Base-by-base conservation (phyloP, 2,797 vertebrate species). In the Spondyliosoma cantharus region DNA sequence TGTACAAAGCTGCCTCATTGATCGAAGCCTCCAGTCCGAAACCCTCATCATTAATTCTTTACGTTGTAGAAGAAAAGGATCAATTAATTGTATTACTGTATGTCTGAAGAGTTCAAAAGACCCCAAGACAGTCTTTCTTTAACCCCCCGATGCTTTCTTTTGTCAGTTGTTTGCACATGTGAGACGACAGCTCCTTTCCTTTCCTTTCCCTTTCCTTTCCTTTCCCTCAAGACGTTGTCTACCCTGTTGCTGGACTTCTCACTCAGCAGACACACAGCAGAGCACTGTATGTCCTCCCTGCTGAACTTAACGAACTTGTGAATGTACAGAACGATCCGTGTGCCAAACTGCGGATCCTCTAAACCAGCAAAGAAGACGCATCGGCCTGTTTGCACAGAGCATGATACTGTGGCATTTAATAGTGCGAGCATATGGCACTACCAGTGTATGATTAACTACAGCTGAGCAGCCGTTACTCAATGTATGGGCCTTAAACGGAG, bases 271-370 rank as follows among this genome's bases (percentile, higher is more conserved):
- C 32, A 43, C 52, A 32, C 17, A 60, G 37, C 16, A 7, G 20
- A 76, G 29, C 32, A 8, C 61, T 74, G 20, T 48, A 13, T 69
- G 42, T 25, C 70, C 57, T 79, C 46, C 76, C 50, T 24, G 48
- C 58, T 66, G 59, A 69, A 54, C 75, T 9, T 58, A 42, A 83
- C 29, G 70, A 56, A 76, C 25, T 11, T 82, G 32, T 85, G 86
- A 88, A 90, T 91, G 86, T 90, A 81, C 53, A 76, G 32, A 86
- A 48, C 25, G 53, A 56, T 78, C 57, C 14, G 63, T 66, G 50
- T 37, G 74, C 61, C 64, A 50, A 83, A 76, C 56, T 50, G 59
- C 56, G 78, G 74, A 78, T 42, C 71, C 37, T 65, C 53, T 62
- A 32, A 81, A 89, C 84, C 84, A 82, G 86, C 81, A 67, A 76